Evolutionary conservation across 2,888 invertebrate genomes (phyloP).

Genomic region (Ophioninae sp.): DNA sequence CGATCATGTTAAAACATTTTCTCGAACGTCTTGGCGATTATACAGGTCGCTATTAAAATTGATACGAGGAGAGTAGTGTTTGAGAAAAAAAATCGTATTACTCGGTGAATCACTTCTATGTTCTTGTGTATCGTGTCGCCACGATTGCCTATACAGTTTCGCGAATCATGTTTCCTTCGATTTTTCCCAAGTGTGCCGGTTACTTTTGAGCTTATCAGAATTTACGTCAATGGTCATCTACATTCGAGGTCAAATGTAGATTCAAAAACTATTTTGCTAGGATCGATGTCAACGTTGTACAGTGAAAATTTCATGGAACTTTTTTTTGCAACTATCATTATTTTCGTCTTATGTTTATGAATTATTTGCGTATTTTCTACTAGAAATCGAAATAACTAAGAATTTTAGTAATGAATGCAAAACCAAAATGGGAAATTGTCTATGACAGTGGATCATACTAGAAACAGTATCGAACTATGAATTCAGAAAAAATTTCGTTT

Average conservation of each 20-base stretch:
- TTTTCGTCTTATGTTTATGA: not conserved
- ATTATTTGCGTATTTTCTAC: not conserved
- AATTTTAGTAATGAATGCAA: not conserved
- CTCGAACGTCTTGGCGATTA: not conserved
- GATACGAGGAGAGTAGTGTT: not conserved
- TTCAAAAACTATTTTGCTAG: constrained; percentile 7
- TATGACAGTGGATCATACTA: not conserved
- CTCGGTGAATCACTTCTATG: not conserved
- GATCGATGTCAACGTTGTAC: not conserved
- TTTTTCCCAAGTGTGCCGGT: not conserved
- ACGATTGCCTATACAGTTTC: no score
- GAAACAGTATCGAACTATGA: not conserved
- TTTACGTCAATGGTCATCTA: not conserved
- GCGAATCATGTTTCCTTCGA: not conserved
- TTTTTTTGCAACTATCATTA: not conserved
- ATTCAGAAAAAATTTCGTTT: not conserved
- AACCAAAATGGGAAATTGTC: not conserved
- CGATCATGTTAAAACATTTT: not conserved
- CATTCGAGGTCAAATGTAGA: not conserved
- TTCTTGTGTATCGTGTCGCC: not conserved
- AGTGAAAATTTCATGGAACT: not conserved
- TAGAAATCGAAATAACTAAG: not conserved
- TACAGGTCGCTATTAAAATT: no score
- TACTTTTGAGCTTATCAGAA: not conserved
- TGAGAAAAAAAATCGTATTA: not conserved